Base-by-base conservation (phyloP, 2,113 vertebrate species). In the Tyrannus savana region DNA sequence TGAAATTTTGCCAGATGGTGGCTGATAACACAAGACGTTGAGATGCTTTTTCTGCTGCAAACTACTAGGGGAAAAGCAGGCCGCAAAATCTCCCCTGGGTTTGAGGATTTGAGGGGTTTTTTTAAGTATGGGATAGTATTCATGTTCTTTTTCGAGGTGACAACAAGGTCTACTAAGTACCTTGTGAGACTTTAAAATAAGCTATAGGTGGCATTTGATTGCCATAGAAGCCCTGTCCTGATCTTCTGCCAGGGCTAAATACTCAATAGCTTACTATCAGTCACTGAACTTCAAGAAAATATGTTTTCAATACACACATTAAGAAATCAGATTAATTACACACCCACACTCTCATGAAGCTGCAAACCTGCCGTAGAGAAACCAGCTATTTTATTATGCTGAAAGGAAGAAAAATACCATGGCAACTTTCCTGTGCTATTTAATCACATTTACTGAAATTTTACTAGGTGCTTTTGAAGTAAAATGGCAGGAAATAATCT, bases 1-100 rank as follows among this genome's bases (percentile, higher is more conserved):
- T 87, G 79, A 79, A 87, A 80, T 89, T 92, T 85, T 91, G 79
- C 88, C 95, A 96, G 96, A 95, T 95, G 93, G 96, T 37, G 82
- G 72, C 17, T 88, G 92, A 76, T 89, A 94, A 83, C 58, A 55
- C 35, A 90, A 80, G 68, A 78, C 78, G 44, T 73, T 90, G 64
- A 63, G 63, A n/a, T 89, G 72, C 52, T 81, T 95, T 93, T 89
- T 63, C 87, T 90, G 30, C 63, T 75, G 60, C 59, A 72, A 47
- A 77, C 72, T 78, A 91, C 69, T 66, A 79, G 33, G 60, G 73
- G 72, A 58, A 90, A 93, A 82, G 63, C 53, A 84, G 39, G 35
- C 63, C 0, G 0, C 44, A 84, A 95, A 83, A 47, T 41, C 78
- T 76, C 67, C 58, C 0, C 0, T 21, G 49, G n/a, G 6, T 56